Evolutionary conservation across 2,113 vertebrate species (phyloP).

Genomic region (Pangasianodon gigas): DNA sequence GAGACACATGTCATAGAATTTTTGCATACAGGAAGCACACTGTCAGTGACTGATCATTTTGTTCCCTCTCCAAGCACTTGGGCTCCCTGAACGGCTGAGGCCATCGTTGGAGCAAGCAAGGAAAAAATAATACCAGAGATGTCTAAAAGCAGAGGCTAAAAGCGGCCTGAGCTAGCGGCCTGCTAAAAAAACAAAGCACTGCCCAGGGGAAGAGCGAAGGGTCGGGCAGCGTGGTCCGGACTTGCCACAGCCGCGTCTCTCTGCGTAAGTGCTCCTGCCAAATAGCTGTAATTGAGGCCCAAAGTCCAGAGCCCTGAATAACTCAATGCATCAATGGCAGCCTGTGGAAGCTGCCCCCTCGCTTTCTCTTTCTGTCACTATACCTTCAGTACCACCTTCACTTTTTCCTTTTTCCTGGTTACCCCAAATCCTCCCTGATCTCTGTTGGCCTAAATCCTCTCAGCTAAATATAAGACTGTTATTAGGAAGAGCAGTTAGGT

Average conservation of each 20-base stretch:
- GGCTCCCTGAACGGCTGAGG: constrained; percentile 44
- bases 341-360: constrained; percentile 49
- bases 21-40: constrained; percentile 24
- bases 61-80: constrained; percentile 42
- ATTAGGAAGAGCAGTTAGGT: constrained; percentile 11
- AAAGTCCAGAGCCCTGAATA: constrained; percentile 63
- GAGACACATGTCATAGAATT: constrained; percentile 37
- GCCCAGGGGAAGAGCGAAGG: constrained; percentile 66
- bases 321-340: constrained; percentile 61
- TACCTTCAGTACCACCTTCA: constrained; percentile 32
- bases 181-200: constrained; percentile 78
- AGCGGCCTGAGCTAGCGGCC: constrained; percentile 74
- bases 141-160: constrained; percentile 73
- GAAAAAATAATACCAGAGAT: constrained; percentile 73
- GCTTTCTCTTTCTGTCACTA: constrained; percentile 43
- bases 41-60: constrained; percentile 46
- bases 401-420: constrained; percentile 9
- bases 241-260: constrained; percentile 59
- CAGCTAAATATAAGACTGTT: constrained; percentile 23
- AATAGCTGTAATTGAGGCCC: constrained; percentile 64
- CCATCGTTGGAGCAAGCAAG: constrained; percentile 51
- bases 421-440: constrained; percentile 15
- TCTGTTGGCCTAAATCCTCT: not conserved
- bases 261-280: constrained; percentile 57
- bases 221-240: constrained; percentile 54